Evolutionary conservation across 2,888 invertebrate species (phyloP), one percentile per base, ranked within the genome.

Genomic region (Athalia rosae): DNA sequence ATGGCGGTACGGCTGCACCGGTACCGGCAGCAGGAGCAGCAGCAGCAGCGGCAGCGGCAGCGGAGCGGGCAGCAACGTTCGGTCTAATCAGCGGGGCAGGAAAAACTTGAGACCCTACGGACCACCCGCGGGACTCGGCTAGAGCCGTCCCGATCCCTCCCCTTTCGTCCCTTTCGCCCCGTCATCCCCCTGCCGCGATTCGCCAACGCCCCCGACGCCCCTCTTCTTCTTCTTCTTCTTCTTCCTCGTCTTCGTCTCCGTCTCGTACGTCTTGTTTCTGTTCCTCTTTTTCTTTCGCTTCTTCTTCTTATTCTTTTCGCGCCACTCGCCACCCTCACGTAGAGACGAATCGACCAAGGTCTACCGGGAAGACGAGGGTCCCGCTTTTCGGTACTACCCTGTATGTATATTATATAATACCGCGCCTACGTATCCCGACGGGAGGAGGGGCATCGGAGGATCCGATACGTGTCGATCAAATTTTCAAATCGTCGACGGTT

Each of bases 61-160:
- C 61, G 9, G 61, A 13, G 48, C 48, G 15, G 74, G 74, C 48
- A 62, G 28, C 61, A 74, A 74, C 74, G 74, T 74, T 74, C 48
- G 61, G 74, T 74, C 74, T 74, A 74, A 74, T 74, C 74, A 74
- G 74, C 74, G 74, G 74, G 74, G 43, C 47, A 56, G 62, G 74
- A 74, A 74, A 74, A 74, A 74, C 74, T 74, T 74, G 74, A 74
- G 61, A 74, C 74, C 74, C 74, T 61, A 61, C 74, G 74, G 74
- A 74, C 74, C 74, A 74, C 74, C 74, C 74, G 74, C 74, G 74
- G 74, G 61, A 61, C 50, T 61, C 47, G 74, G 74, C 59, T 73
- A 59, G 58, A 59, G 45, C 59, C 59, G 47, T 15, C 28, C 73
- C 73, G 59, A 45, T 48, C 45, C 73, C 73, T 28, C 28, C 53